These are phyloP conservation scores for Lasioglossum albipes DNA, from an alignment of 1,140 invertebrate species.

Conservation along the genomic window DNA sequence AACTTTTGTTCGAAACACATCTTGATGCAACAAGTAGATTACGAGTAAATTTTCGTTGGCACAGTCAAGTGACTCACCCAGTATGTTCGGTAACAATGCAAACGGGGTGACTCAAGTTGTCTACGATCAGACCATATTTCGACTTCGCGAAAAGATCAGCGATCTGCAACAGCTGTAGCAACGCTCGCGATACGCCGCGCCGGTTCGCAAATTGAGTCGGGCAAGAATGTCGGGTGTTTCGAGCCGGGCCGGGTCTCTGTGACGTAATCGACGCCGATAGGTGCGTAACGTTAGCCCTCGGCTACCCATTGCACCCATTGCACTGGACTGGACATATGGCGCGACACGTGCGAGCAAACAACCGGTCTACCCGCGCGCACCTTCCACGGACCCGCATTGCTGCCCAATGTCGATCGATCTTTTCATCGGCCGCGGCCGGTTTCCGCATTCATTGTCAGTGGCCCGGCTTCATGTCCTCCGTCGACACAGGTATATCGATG, in stretches of 20 bases:
- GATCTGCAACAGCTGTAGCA: too few relatives aligned
- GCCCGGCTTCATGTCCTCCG: too few relatives aligned
- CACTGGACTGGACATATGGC: slow-evolving; percentile 55
- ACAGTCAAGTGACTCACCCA: too few relatives aligned
- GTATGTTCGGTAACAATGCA: too few relatives aligned
- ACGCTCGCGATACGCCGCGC: too few relatives aligned
- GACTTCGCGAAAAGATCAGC: too few relatives aligned
- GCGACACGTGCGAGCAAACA: slow-evolving; percentile 58
- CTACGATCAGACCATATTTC: too few relatives aligned
- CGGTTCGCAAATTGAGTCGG: not conserved
- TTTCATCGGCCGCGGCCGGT: not conserved
- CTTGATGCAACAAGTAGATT: too few relatives aligned
- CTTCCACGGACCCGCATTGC: not conserved
- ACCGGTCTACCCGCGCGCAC: slow-evolving; percentile 27
- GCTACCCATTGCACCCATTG: slow-evolving; percentile 5
- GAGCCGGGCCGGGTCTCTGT: not conserved
- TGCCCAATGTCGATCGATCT: not conserved
- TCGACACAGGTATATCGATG: too few relatives aligned
- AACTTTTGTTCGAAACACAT: too few relatives aligned
- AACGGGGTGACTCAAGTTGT: too few relatives aligned
- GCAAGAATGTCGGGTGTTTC: not conserved
- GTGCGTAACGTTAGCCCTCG: slow-evolving; percentile 33
- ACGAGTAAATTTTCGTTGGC: too few relatives aligned
- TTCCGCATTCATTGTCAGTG: not conserved
- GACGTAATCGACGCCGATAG: slow-evolving; percentile 35